Evolutionary conservation across 2,888 invertebrate genomes (phyloP).

Genomic region (Oscheius myriophilus): DNA sequence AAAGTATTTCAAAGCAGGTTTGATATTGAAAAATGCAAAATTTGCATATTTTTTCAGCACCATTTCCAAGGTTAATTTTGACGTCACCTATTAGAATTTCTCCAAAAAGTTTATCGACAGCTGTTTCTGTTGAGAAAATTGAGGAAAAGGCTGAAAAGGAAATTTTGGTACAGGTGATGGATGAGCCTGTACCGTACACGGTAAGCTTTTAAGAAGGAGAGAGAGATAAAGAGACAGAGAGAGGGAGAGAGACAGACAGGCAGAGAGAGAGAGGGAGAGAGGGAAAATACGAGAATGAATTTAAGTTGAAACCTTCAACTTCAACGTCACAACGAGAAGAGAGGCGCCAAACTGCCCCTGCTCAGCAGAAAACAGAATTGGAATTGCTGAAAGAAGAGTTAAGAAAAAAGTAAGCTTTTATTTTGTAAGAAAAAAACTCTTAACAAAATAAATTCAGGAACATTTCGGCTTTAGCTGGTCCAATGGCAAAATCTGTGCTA

Average conservation of each 20-base stretch:
- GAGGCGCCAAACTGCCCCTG: not conserved
- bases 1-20: not conserved
- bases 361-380: not conserved
- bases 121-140: slow-evolving; percentile 1
- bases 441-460: slow-evolving; percentile 1
- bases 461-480: slow-evolving; percentile 51
- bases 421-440: not conserved
- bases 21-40: not conserved
- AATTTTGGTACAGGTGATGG: not conserved
- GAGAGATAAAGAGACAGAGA: too few species aligned
- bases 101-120: not conserved
- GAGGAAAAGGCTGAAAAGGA: not conserved
- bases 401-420: not conserved
- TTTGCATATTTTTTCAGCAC: slow-evolving; percentile 10
- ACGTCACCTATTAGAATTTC: slow-evolving; percentile 15
- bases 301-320: not conserved
- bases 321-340: not conserved
- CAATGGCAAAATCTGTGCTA: slow-evolving; percentile 49
- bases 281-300: too few species aligned
- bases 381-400: slow-evolving; percentile 5
- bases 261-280: too few species aligned
- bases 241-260: too few species aligned
- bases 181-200: slow-evolving; percentile 16
- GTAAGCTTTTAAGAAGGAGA: too few species aligned
- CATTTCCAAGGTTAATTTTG: slow-evolving; percentile 50